Conservation (phyloP, 1,140 invertebrate genomes). For the Brachionus rotundiformis region DNA sequence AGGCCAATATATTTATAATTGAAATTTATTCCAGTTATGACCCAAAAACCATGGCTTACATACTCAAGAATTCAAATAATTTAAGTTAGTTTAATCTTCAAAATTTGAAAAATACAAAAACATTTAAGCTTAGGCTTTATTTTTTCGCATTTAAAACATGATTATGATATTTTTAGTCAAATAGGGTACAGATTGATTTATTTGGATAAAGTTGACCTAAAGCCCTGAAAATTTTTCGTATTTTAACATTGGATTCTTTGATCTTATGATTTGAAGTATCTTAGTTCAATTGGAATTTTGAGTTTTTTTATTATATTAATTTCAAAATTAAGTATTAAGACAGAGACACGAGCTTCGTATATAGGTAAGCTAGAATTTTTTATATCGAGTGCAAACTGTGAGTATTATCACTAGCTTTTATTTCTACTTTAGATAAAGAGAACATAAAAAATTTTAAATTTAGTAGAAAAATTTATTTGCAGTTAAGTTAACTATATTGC, state of each 20-base stretch:
- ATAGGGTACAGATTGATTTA: no score
- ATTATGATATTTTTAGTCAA: no score
- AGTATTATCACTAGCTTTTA: slow-evolving; percentile 2
- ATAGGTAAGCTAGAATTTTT: neutral
- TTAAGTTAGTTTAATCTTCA: neutral
- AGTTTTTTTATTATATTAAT: neutral
- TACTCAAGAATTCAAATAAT: neutral
- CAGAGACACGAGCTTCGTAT: neutral
- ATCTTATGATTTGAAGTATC: no score
- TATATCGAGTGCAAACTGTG: neutral
- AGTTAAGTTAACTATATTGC: slow-evolving; percentile 4
- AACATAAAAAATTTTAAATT: neutral
- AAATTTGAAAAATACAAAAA: no score
- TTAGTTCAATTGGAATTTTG: no score
- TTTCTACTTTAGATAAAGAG: neutral
- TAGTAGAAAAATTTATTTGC: slow-evolving; percentile 2
- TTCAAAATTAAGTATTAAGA: neutral
- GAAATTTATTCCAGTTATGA: neutral
- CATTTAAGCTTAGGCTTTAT: no score
- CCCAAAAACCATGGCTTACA: neutral
- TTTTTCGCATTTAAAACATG: no score
- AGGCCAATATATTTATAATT: neutral
- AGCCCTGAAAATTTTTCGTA: no score
- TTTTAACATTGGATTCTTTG: no score
- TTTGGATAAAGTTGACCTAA: no score